Conservation (phyloP, 2,113 vertebrate genomes). For the Rallus limicola region DNA sequence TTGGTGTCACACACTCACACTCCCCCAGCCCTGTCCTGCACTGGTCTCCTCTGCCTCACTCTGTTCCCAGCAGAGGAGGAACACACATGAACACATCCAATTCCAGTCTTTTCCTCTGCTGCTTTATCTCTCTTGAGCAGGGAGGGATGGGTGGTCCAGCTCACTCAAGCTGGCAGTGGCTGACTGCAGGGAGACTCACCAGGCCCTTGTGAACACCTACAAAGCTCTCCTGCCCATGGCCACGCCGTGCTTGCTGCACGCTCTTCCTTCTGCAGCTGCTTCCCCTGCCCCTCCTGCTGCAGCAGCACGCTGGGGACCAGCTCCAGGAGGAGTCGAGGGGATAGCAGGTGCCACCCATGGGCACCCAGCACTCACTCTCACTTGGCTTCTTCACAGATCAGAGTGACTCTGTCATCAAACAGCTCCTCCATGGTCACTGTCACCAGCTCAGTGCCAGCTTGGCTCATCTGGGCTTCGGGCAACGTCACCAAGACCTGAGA, state of each 20-base stretch:
- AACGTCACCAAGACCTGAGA: constrained; percentile 83
- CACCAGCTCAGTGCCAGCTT: constrained; percentile 76
- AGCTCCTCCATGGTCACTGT: constrained; percentile 86
- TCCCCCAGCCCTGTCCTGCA: neutral
- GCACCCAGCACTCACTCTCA: neutral
- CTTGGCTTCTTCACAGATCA: constrained; percentile 82
- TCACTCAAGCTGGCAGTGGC: neutral
- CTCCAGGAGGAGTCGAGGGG: neutral
- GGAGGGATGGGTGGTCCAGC: neutral
- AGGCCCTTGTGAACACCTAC: neutral
- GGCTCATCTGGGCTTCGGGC: constrained; percentile 64
- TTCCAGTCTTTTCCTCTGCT: neutral
- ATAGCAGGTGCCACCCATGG: neutral
- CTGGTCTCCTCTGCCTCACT: neutral
- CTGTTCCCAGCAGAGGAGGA: neutral
- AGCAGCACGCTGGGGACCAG: neutral
- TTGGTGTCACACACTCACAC: neutral
- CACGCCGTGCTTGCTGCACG: neutral
- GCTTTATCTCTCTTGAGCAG: neutral
- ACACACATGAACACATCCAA: neutral
- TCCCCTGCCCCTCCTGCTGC: neutral
- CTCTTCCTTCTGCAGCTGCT: neutral
- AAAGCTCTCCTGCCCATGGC: neutral
- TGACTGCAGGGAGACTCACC: neutral
- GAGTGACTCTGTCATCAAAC: constrained; percentile 81